These are phyloP conservation scores for Homalodisca vitripennis DNA, from an alignment of 1,140 invertebrate species.

Conservation along the genomic window DNA sequence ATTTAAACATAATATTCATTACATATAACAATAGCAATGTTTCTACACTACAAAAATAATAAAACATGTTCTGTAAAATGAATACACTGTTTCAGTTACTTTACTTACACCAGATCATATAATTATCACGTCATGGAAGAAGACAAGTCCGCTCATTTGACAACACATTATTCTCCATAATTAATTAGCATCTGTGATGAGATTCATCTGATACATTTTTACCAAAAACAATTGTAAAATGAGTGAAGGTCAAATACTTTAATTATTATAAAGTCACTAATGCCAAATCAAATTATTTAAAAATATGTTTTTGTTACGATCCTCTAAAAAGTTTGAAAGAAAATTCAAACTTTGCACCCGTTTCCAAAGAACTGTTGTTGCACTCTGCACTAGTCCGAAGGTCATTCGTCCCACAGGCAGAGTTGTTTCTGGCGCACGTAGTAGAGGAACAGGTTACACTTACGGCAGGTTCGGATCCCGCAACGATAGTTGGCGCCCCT, in stretches of 20 bases:
- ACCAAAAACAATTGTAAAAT: background rate
- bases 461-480: constrained; percentile 92
- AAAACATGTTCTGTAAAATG: too few relatives aligned
- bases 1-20: too few relatives aligned
- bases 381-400: background rate
- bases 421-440: constrained; percentile 77
- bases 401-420: constrained; percentile 88
- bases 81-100: too few relatives aligned
- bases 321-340: background rate
- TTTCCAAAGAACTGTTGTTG: background rate
- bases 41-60: too few relatives aligned
- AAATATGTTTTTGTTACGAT: background rate
- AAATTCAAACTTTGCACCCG: background rate
- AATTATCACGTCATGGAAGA: too few relatives aligned
- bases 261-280: background rate
- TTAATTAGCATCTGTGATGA: too few relatives aligned
- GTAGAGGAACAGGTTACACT: constrained; percentile 84
- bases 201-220: background rate
- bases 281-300: background rate
- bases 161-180: too few relatives aligned
- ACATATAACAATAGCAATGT: too few relatives aligned
- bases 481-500: constrained; percentile 58
- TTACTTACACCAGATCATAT: too few relatives aligned
- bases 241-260: background rate
- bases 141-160: too few relatives aligned